These are phyloP conservation scores for western clawed frog (Xenopus tropicalis) DNA, from an alignment of 2,113 vertebrate genomes.

Conservation along the genomic window DNA sequence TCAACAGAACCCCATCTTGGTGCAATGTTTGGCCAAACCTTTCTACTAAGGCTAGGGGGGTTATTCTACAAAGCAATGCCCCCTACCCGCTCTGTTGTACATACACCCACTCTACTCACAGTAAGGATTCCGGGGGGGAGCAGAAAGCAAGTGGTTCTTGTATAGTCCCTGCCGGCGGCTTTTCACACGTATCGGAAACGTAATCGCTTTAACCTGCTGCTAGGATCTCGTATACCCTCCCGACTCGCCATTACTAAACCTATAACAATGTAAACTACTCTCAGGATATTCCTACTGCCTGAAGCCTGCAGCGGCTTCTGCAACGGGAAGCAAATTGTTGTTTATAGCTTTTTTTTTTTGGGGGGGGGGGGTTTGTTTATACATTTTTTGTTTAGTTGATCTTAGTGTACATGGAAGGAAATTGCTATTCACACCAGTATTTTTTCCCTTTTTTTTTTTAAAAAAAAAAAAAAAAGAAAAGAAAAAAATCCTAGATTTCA, in stretches of 20 bases:
- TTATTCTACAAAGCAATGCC: too few species aligned
- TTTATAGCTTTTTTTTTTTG: neutral
- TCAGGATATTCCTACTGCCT: constrained; percentile 39
- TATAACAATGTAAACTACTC: constrained; percentile 37
- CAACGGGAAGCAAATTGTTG: constrained; percentile 24
- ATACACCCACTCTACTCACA: neutral
- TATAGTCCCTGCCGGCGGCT: constrained; percentile 11
- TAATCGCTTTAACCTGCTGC: constrained; percentile 40
- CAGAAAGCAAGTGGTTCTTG: neutral
- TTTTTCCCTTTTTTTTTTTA: constrained; percentile 3
- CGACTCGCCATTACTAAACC: constrained; percentile 31
- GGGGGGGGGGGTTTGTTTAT: too few species aligned
- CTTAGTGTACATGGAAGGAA: constrained; percentile 29
- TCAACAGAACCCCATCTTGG: too few species aligned
- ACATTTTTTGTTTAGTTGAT: too few species aligned
- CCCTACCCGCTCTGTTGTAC: too few species aligned
- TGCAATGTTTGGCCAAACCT: too few species aligned
- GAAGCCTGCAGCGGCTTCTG: constrained; percentile 14
- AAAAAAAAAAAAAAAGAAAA: too few species aligned
- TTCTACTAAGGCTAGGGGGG: too few species aligned
- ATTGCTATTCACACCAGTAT: constrained; percentile 20
- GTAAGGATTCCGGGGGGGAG: constrained; percentile 10
- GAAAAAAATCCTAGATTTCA: too few species aligned
- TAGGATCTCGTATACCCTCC: constrained; percentile 33
- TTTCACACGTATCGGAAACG: constrained; percentile 21